Evolutionary conservation across 2,888 invertebrate genomes (phyloP).

Genomic region (Drosophila anomalata): DNA sequence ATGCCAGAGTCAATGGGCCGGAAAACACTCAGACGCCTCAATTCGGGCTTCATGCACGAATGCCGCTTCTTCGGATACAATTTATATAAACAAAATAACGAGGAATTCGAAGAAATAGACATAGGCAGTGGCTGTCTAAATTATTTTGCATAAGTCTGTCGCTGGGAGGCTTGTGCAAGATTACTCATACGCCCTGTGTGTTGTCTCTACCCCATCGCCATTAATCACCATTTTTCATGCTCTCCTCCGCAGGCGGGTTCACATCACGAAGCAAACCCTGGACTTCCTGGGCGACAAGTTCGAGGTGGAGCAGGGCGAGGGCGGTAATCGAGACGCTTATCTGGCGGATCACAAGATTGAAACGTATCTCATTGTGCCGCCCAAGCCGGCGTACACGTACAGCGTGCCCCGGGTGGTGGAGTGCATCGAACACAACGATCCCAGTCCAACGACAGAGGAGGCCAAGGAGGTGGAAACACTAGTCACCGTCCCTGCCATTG

Average conservation of each 20-base stretch:
- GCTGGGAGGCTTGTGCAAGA: not conserved
- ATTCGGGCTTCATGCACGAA: conserved; percentile 43
- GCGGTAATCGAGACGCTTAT: conserved; percentile 91
- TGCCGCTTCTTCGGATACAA: conserved; percentile 13
- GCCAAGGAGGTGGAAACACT: conserved; percentile 31
- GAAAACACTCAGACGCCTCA: conserved; percentile 51
- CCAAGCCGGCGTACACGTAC: conserved; percentile 84
- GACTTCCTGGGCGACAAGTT: conserved; percentile 92
- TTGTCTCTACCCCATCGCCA: not conserved
- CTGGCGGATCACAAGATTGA: conserved; percentile 95
- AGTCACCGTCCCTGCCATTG: conserved; percentile 40
- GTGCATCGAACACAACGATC: conserved; percentile 64
- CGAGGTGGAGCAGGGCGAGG: conserved; percentile 94
- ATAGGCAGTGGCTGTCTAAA: conserved; percentile 14
- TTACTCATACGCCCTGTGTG: conserved; percentile 29
- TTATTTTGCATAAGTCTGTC: conserved; percentile 21
- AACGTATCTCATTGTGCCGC: conserved; percentile 93
- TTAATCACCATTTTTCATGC: conserved; percentile 18
- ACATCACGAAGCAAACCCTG: conserved; percentile 93
- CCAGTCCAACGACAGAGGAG: conserved; percentile 27
- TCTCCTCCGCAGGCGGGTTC: conserved; percentile 89
- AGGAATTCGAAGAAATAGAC: conserved; percentile 17
- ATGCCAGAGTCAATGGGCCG: conserved; percentile 62
- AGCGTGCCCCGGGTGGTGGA: conserved; percentile 80
- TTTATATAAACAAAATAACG: conserved; percentile 26